Percentiles rank a stretch among this genome's conserved stretches.
phyloP scores from a whole-genome alignment of 1,140 invertebrate species.

The Conus ventricosus region DNA sequence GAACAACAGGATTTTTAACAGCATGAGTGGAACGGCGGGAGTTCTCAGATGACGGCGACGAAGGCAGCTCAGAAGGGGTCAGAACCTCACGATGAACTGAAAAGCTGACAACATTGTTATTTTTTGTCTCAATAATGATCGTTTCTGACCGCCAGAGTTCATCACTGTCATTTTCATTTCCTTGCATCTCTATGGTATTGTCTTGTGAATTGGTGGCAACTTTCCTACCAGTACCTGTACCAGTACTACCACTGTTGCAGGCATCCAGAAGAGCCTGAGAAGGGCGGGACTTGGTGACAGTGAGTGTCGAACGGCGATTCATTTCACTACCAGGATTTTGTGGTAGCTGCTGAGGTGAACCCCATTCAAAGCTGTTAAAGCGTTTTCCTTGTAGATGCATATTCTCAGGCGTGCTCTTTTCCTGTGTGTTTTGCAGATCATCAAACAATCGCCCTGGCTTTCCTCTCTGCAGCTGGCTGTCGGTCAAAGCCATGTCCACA shows the following conservation, averaged over 20 bases:
- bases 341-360: constrained; percentile 48
- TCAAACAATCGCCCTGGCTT: neutral
- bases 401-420: neutral
- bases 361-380: constrained; percentile 38
- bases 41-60: constrained; percentile 51
- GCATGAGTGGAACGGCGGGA: constrained; percentile 66
- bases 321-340: constrained; percentile 42
- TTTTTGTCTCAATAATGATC: constrained; percentile 16
- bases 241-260: constrained; percentile 23
- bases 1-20: constrained; percentile 58
- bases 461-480: neutral
- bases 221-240: neutral
- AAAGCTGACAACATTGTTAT: constrained; percentile 5
- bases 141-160: constrained; percentile 31
- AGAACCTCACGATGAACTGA: constrained; percentile 33
- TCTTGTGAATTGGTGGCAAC: neutral
- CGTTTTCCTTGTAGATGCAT: neutral
- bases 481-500: neutral
- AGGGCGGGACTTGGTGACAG: constrained; percentile 62
- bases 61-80: constrained; percentile 58
- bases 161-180: neutral
- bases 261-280: constrained; percentile 59
- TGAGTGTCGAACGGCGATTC: constrained; percentile 53
- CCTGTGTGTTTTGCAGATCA: neutral
- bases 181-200: neutral